Evolutionary conservation across 2,113 vertebrate genomes (phyloP), one percentile per base, ranked within the genome.

Genomic region (Callionymus lyra): DNA sequence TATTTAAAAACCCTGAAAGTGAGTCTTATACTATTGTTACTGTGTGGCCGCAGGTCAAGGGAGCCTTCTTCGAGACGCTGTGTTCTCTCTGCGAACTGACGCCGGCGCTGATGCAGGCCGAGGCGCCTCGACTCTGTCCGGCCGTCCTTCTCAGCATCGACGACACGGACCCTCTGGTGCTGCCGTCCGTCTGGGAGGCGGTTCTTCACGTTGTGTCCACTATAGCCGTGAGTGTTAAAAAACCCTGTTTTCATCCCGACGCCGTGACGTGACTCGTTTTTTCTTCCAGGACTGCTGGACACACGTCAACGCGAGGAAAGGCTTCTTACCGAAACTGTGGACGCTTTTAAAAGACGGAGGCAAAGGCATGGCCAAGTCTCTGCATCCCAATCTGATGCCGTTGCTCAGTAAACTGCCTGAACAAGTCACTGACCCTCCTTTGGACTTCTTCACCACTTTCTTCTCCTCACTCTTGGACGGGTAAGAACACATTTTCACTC

Each of bases 131-230:
- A 47, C 77, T 87, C 56, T 94, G 91, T 65, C 84, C 90, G 0
- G 75, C 89, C 13, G 88, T 97, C 46, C 87, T 99, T 17, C 88
- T 95, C 18, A 90, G 79, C 56, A 89, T 98, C 3, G 92, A 94
- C 0, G 94, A 99, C 76, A 88, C 86, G 0, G 95, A 99, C 63
- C 93, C 94, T 2, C 32, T 88, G 6, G 95, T 94, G 38, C 86
- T 97, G 59, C 90, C 90, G 0, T 76, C 90, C 12, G 87, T 95
- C 48, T 98, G 94, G 95, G 91, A 96, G 68, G 90, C 93, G 6
- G 88, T 92, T 0, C 90, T 99, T 27, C 85, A 90, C 12, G 76
- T 87, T 6, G 14, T 91, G 18, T 80, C 88, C 16, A 88, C 83
- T 6, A 16, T 96, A 58, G 82, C 91, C 70, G 95, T 99, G 74